Conservation (phyloP, 2,888 invertebrate genomes). For the Zaprionus bogoriensis region DNA sequence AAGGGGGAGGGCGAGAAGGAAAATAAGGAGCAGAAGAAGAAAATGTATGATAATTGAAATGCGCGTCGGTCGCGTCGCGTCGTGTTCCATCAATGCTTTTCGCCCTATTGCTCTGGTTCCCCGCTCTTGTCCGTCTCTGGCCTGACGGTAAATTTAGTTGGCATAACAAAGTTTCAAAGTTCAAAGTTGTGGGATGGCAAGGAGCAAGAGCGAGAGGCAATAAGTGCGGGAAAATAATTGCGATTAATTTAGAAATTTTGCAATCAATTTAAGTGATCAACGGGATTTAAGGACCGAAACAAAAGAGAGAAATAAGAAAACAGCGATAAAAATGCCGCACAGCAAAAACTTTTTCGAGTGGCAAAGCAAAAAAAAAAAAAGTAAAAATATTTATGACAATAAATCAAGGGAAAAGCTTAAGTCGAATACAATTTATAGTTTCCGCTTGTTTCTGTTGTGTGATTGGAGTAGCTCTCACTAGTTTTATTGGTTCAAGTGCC, state of each 20-base stretch:
- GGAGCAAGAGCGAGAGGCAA: conserved; percentile 20
- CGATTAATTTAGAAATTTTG: conserved; percentile 29
- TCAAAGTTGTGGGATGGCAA: conserved; percentile 27
- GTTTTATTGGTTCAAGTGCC: not conserved
- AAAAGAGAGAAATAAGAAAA: not conserved
- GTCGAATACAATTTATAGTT: not conserved
- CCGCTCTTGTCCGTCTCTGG: too few relatives aligned
- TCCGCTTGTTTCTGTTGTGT: not conserved
- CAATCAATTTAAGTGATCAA: conserved; percentile 40
- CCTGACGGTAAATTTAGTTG: conserved; percentile 9
- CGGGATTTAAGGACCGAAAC: not conserved
- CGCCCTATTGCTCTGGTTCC: not conserved
- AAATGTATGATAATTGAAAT: conserved; percentile 34
- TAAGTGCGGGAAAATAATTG: conserved; percentile 32
- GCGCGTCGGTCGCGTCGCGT: conserved; percentile 1
- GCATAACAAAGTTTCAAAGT: conserved; percentile 31
- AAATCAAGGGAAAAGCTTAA: not conserved
- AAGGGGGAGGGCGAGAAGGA: not conserved
- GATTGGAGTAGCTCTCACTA: not conserved
- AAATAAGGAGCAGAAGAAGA: not conserved
- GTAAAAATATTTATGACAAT: not conserved
- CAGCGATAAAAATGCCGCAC: not conserved
- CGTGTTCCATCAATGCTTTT: conserved; percentile 17
- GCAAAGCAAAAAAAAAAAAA: not conserved
- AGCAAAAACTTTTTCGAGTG: not conserved